Evolutionary conservation across 2,113 vertebrate species (phyloP).

Genomic region (Anolis carolinensis): DNA sequence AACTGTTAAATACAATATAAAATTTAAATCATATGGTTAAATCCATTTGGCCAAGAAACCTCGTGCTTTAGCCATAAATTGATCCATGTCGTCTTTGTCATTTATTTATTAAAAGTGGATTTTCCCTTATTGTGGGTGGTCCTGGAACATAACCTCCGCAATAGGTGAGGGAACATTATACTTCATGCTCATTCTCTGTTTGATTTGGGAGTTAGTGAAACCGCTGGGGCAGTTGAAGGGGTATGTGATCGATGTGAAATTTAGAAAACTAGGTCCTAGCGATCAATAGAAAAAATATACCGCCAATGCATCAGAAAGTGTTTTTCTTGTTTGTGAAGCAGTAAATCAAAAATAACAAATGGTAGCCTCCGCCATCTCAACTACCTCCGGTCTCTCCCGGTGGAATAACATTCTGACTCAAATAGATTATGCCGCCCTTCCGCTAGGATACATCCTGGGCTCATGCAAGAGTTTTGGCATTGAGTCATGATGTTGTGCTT

Average conservation of each 20-base stretch:
- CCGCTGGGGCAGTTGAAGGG: neutral
- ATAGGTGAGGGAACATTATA: too few relatives aligned
- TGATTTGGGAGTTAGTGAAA: neutral
- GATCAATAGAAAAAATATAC: constrained; percentile 70
- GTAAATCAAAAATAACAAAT: constrained; percentile 72
- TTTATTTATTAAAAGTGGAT: too few relatives aligned
- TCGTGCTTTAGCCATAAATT: too few relatives aligned
- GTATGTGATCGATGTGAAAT: constrained; percentile 70
- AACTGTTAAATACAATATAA: too few relatives aligned
- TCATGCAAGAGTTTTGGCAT: constrained; percentile 53
- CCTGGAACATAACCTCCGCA: too few relatives aligned
- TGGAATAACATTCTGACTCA: constrained; percentile 35
- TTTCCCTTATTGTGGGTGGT: too few relatives aligned
- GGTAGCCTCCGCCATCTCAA: constrained; percentile 41
- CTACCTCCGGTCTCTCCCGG: constrained; percentile 35
- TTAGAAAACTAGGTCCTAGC: constrained; percentile 62
- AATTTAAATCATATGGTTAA: too few relatives aligned
- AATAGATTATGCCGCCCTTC: constrained; percentile 48
- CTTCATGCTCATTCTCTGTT: constrained; percentile 25
- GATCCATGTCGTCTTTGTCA: too few relatives aligned
- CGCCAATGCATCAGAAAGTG: constrained; percentile 68
- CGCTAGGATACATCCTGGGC: constrained; percentile 40
- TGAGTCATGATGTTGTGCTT: constrained; percentile 59
- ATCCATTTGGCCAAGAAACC: too few relatives aligned
- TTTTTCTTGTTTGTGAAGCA: constrained; percentile 52